phyloP scores from a whole-genome alignment of 2,113 vertebrate species.

The Rhinoderma darwinii region DNA sequence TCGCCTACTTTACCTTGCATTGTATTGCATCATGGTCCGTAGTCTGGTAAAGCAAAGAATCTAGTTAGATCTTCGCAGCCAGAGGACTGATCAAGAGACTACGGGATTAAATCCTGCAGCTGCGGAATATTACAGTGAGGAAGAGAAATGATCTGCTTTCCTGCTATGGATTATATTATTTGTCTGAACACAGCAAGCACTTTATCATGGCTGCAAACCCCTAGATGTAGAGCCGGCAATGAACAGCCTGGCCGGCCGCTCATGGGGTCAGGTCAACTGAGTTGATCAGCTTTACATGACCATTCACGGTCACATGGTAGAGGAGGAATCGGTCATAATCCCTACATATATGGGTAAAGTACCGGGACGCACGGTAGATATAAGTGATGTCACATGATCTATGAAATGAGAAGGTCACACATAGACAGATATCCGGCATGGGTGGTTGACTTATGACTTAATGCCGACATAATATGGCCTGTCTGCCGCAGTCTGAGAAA shows the following conservation, averaged over 20 bases:
- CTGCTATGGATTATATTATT: not conserved
- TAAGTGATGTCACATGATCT: not conserved
- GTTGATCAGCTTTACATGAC: not conserved
- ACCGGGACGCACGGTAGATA: too few species aligned
- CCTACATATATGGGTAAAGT: too few species aligned
- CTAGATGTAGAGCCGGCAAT: not conserved
- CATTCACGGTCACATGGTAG: not conserved
- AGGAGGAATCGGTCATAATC: not conserved
- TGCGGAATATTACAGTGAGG: not conserved
- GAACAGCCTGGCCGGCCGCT: not conserved
- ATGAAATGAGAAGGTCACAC: not conserved
- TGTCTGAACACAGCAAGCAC: not conserved
- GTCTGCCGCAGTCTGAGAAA: conserved; percentile 5
- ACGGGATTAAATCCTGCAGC: not conserved
- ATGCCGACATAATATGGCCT: not conserved
- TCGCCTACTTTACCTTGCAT: not conserved
- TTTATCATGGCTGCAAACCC: not conserved
- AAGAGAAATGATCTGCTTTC: not conserved
- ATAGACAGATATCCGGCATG: not conserved
- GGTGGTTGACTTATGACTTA: not conserved
- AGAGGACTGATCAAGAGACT: not conserved
- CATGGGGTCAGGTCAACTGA: not conserved
- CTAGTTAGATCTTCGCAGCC: not conserved
- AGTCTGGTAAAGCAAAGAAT: not conserved
- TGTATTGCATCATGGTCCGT: not conserved